Base-by-base conservation (phyloP, 2,797 vertebrate species). In the Oryzias sinensis region DNA sequence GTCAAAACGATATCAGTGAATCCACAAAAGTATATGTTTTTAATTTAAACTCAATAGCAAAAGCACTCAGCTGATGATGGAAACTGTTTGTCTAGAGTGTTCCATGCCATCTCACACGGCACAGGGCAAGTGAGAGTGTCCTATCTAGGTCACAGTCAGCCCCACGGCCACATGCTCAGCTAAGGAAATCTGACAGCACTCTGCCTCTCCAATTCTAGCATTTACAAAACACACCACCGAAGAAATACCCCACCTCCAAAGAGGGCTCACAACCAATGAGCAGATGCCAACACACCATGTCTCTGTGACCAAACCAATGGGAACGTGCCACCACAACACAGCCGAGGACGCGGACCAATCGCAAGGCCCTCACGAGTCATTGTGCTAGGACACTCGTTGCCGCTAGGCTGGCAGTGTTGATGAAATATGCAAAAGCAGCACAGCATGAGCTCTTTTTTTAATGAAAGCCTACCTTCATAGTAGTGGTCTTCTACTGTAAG, bases 401-500 rank as follows among this genome's bases (percentile, higher is more conserved):
- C 63, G 59, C 47, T 56, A 27, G 59, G 56, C 50, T 57, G n/a
- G 41, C 3, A 9, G 20, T 48, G 56, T 37, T 68, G 72, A 75
- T 77, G 17, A 43, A 79, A 62, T 72, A 85, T 76, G 72, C 42
- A 79, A 67, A 50, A 49, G 45, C 44, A 53, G 60, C 53, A 47
- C 43, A 48, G 59, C 42, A 41, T 44, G 20, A 65, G 22, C 16
- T n/a, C 69, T 61, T 43, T 62, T 0, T 17, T 70, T 59, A 41
- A 52, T 49, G 49, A 27, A 74, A 47, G 13, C 81, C 62, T 78
- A 96, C 97, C 95, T 92, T 98, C 95, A 3, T 93, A 91, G 81
- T 98, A 98, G 81, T 98, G 97, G 76, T 98, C 97, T 74, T 98
- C 97, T 76, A 98, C 95, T 0, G 94, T 97, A 79, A 98, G 85